phyloP scores from a whole-genome alignment of 2,797 vertebrate species.

The Hypotaenidia okinawae region DNA sequence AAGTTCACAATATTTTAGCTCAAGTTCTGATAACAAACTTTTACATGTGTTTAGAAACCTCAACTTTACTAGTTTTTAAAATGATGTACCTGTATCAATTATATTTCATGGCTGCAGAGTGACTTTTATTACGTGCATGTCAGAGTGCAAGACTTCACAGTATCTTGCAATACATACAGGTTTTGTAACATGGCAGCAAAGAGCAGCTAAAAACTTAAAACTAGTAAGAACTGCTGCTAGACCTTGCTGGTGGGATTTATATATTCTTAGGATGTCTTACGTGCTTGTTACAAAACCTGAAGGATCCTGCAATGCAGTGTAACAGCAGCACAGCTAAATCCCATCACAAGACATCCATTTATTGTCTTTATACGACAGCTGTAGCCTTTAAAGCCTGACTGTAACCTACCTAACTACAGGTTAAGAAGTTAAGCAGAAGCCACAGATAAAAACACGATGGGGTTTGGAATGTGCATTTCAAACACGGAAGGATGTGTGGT shows the following conservation, averaged over 20 bases:
- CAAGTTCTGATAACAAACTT: background rate
- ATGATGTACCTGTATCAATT: background rate
- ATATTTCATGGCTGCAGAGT: background rate
- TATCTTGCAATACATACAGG: background rate
- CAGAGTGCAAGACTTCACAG: background rate
- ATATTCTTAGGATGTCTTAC: background rate
- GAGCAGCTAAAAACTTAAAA: background rate
- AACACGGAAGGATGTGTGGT: background rate
- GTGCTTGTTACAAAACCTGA: background rate
- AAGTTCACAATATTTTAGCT: background rate
- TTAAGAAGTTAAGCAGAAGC: background rate
- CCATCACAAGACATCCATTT: background rate
- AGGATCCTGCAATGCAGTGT: background rate
- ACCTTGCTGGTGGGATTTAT: background rate
- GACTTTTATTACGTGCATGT: background rate
- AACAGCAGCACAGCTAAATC: background rate
- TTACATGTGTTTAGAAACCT: background rate
- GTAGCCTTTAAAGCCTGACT: background rate
- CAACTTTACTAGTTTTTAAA: background rate
- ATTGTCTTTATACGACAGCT: background rate
- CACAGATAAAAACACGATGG: background rate
- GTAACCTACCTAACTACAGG: too few relatives aligned
- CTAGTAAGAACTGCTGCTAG: background rate
- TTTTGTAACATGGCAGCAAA: background rate
- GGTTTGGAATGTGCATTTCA: background rate